Base-by-base conservation (phyloP, 2,888 invertebrate genomes). In the Furcula furcula region DNA sequence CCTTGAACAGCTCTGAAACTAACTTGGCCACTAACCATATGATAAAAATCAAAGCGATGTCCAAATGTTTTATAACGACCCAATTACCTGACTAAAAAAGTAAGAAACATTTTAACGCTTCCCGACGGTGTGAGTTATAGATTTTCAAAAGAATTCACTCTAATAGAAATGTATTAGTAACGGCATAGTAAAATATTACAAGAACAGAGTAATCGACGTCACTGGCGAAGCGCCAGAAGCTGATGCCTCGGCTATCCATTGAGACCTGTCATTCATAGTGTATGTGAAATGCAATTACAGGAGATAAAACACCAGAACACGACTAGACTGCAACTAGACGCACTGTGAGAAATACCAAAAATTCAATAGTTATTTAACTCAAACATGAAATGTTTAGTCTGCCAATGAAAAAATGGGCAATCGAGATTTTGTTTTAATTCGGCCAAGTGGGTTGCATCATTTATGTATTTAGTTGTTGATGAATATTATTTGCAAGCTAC, bases 171-270 rank as follows among this genome's bases (percentile, higher is more conserved):
- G 53, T 44, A 50, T 60, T 58, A 48, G 58, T 50, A 47, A 38
- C 40, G 42, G 43, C 34, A 55, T 68, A 59, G 64, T 68, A 62
- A 71, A 74, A 59, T 69, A 69, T 69, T 69, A 65, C 40, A 55
- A 59, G 62, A 79, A 80, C 68, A 75, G 73, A 74, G 73, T 65
- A 65, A 79, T 76, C 68, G 59, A 54, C 36, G 42, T 39, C 40
- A 55, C 69, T 82, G 82, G 78, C 65, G 7, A 13, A 14, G 29
- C n/a, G 75, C 83, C 82, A 81, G 55, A 36, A 38, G 36, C 50
- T 36, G 46, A n/a, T 11, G 15, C 12, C 27, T 23, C 44, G 59
- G 46, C 51, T 62, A n/a, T n/a, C n/a, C 76, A 76, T 75, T 77
- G 68, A 77, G 42, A 44, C 33, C 59, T 60, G 63, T 72, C 74